phyloP scores from a whole-genome alignment of 2,888 invertebrate species.

The Aphodius granarius region DNA sequence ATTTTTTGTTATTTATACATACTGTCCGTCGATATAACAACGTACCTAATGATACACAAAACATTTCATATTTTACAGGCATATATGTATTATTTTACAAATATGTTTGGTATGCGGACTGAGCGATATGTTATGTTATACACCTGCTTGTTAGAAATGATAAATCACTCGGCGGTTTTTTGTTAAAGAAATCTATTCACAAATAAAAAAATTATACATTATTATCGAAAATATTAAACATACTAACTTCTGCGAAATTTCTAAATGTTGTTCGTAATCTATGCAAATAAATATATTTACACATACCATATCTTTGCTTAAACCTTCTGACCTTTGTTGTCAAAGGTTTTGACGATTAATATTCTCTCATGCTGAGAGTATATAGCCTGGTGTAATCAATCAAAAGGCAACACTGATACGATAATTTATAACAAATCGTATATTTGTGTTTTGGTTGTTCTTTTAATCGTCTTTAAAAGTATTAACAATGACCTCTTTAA shows the following conservation, averaged over 20 bases:
- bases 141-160: no score
- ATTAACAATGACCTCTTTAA: not conserved
- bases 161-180: no score
- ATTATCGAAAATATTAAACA: not conserved
- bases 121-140: no score
- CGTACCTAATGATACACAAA: no score
- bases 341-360: not conserved
- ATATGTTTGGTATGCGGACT: no score
- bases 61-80: no score
- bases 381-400: not conserved
- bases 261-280: not conserved
- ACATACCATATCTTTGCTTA: not conserved
- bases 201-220: no score
- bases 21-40: no score
- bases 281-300: not conserved
- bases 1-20: no score
- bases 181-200: no score
- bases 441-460: not conserved
- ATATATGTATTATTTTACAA: no score
- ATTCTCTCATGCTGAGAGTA: not conserved
- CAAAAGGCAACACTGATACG: not conserved
- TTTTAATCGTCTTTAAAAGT: not conserved
- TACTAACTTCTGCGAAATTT: not conserved
- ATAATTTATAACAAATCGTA: not conserved
- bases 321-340: not conserved